Evolutionary conservation across 2,113 vertebrate species (phyloP).

Genomic region (Ifrita kowaldi): DNA sequence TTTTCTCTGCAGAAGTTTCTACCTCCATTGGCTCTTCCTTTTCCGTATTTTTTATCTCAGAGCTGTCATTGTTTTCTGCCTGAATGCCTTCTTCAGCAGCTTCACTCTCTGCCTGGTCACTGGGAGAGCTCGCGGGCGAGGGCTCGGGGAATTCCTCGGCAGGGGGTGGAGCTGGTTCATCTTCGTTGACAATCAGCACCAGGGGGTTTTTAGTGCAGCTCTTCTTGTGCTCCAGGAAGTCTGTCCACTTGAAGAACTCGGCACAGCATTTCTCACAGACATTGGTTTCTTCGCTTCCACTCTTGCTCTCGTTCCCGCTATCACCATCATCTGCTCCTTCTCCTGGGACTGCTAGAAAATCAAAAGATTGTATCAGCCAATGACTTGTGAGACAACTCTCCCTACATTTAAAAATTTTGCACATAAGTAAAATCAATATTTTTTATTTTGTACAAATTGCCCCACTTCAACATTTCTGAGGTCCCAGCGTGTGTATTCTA

Average conservation of each 20-base stretch:
- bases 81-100: slow-evolving; percentile 81
- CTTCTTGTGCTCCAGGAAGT: slow-evolving; percentile 93
- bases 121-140: slow-evolving; percentile 86
- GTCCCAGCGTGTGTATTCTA: slow-evolving; percentile 77
- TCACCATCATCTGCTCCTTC: slow-evolving; percentile 90
- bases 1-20: slow-evolving; percentile 81
- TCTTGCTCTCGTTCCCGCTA: slow-evolving; percentile 91
- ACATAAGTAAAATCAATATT: slow-evolving; percentile 90
- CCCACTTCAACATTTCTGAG: slow-evolving; percentile 86
- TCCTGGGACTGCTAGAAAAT: slow-evolving; percentile 81
- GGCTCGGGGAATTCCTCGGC: slow-evolving; percentile 83
- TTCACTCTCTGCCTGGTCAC: slow-evolving; percentile 89
- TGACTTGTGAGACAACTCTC: slow-evolving; percentile 69
- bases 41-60: slow-evolving; percentile 74
- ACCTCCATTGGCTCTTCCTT: slow-evolving; percentile 94
- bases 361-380: slow-evolving; percentile 82
- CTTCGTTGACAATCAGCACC: slow-evolving; percentile 93
- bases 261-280: slow-evolving; percentile 95
- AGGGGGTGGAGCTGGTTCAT: slow-evolving; percentile 83
- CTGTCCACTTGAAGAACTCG: slow-evolving; percentile 96
- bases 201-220: slow-evolving; percentile 91
- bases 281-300: slow-evolving; percentile 92
- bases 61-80: slow-evolving; percentile 77
- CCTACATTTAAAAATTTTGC: slow-evolving; percentile 84
- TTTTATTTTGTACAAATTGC: slow-evolving; percentile 92